Evolutionary conservation across 2,113 vertebrate species (phyloP).

Genomic region (Cryptomyrus ogoouensis): DNA sequence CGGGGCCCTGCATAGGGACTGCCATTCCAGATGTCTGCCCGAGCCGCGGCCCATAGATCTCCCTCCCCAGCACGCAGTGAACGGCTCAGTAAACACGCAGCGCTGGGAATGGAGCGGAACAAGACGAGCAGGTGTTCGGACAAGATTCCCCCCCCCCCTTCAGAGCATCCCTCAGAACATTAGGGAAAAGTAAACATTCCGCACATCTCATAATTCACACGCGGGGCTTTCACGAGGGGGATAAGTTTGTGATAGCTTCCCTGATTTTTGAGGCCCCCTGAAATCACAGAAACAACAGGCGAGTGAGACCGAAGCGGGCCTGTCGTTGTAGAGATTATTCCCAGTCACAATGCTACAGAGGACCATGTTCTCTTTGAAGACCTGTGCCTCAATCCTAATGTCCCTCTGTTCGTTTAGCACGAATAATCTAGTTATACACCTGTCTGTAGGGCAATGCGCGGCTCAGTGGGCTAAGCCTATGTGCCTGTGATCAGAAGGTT

Average conservation of each 20-base stretch:
- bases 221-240: background rate
- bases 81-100: conserved; percentile 38
- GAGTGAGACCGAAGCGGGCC: background rate
- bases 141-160: background rate
- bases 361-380: background rate
- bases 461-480: too few species aligned
- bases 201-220: background rate
- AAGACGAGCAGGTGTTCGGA: conserved; percentile 30
- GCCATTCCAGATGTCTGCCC: conserved; percentile 20
- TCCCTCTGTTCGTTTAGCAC: background rate
- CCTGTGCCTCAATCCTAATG: background rate
- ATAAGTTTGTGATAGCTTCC: background rate
- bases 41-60: conserved; percentile 35
- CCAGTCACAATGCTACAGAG: background rate
- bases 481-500: too few species aligned
- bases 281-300: background rate
- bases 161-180: background rate
- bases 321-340: background rate
- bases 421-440: background rate
- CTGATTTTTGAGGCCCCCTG: background rate
- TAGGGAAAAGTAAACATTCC: conserved; percentile 14
- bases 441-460: too few species aligned
- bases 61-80: background rate
- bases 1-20: background rate
- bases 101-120: conserved; percentile 30